A percentile compares a stretch with the other conserved stretches of the same genome.
Evolutionary conservation across 1,140 invertebrate species (phyloP).

Genomic region (Rhagoletis zephyria): DNA sequence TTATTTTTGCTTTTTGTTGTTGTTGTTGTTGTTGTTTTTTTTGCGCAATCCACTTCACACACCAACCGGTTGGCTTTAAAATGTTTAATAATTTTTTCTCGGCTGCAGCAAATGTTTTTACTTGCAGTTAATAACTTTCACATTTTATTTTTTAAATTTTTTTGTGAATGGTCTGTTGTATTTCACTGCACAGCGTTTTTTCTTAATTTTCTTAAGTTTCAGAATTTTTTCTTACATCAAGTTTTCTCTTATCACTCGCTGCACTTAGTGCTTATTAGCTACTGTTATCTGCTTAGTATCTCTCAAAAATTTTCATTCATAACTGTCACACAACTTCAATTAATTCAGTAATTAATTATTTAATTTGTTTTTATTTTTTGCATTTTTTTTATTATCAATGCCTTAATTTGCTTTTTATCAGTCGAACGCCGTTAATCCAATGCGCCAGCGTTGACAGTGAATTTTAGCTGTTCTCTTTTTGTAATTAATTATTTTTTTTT

Average conservation of each 20-base stretch:
- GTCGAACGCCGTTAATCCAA: slow-evolving; percentile 41
- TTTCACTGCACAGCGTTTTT: slow-evolving; percentile 67
- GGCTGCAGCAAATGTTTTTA: background rate
- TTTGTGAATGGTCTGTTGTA: background rate
- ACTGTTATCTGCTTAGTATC: no score
- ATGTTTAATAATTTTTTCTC: background rate
- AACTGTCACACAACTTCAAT: background rate
- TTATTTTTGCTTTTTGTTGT: background rate
- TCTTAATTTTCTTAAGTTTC: slow-evolving; percentile 27
- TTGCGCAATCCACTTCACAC: background rate
- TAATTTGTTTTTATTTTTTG: background rate
- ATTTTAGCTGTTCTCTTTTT: slow-evolving; percentile 42
- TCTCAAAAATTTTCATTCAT: background rate
- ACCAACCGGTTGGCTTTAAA: slow-evolving; percentile 18
- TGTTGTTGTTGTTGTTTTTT: background rate
- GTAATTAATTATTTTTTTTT: slow-evolving; percentile 43
- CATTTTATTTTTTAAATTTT: slow-evolving; percentile 58
- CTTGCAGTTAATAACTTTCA: slow-evolving; percentile 26
- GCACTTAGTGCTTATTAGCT: background rate
- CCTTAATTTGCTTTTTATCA: slow-evolving; percentile 28
- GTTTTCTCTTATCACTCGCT: slow-evolving; percentile 39
- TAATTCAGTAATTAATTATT: no score
- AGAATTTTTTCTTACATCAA: background rate
- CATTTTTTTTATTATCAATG: slow-evolving; percentile 12
- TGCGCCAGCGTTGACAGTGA: slow-evolving; percentile 7